Evolutionary conservation across 2,888 invertebrate species (phyloP), one percentile per base, ranked within the genome.

Genomic region (Parnassius apollo): DNA sequence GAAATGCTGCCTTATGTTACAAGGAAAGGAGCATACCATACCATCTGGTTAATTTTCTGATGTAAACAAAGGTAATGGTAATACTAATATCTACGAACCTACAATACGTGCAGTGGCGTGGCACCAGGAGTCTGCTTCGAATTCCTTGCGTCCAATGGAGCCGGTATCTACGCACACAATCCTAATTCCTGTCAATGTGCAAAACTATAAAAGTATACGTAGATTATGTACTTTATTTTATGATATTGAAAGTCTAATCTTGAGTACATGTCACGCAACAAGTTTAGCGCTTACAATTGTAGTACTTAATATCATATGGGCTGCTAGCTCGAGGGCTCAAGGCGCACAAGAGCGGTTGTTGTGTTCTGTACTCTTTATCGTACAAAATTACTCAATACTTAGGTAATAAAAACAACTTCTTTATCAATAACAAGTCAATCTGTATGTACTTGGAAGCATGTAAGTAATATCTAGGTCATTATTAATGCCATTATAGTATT

Each of bases 131-230:
- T 35, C 42, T 35, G n/a, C 2, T 51, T 9, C 3, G 10, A 44
- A 45, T 9, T 49, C 49, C 60, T 49, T 48, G 22, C 8, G 55
- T 50, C 9, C 35, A 57, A 57, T 57, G 57, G 62, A 62, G 53
- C 48, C 52, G 12, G 18, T 44, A 9, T 18, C 13, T 4, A 57
- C 61, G 18, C 57, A 61, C 57, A 62, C 62, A 62, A 57, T n/a
- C 22, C 11, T 22, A 42, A 4, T 49, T 1, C 9, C 13, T 45
- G 42, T 22, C 42, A 44, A 12, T 46, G 44, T 44, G 58, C 12
- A 54, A 42, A 53, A 42, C 22, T 18, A 25, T 22, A 2, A 59
- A 7, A n/a, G 46, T 42, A 54, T 42, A 35, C 2, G 9, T 54
- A 42, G 18, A 55, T 7, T 50, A 10, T 56, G 44, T 45, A 9